These are phyloP conservation scores for Drosophila navojoa DNA, from an alignment of 1,140 invertebrate species.

Conservation along the genomic window DNA sequence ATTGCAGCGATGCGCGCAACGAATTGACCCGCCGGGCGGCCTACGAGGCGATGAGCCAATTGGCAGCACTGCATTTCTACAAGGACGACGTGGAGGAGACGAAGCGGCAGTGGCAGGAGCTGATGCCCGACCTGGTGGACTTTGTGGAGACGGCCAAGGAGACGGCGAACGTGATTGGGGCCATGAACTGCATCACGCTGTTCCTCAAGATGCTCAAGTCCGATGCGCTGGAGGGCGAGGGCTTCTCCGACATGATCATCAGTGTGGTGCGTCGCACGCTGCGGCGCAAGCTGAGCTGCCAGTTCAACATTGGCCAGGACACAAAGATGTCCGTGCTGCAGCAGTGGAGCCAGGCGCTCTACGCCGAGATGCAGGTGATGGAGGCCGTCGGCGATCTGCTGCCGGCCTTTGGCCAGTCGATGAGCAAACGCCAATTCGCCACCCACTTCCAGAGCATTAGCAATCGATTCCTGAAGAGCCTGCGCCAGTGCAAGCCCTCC, in stretches of 20 bases:
- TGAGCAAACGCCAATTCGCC: slow-evolving; percentile 22
- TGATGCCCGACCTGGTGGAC: slow-evolving; percentile 14
- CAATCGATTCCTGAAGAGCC: slow-evolving; percentile 5
- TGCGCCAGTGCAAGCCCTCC: background rate
- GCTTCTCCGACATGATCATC: slow-evolving; percentile 19
- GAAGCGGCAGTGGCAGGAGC: slow-evolving; percentile 1
- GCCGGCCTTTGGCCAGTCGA: slow-evolving; percentile 17
- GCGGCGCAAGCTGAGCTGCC: slow-evolving; percentile 29
- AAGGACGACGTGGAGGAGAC: slow-evolving; percentile 2
- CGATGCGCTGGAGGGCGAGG: slow-evolving; percentile 13
- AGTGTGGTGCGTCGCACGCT: slow-evolving; percentile 14
- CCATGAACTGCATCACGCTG: slow-evolving; percentile 8
- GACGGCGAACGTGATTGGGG: slow-evolving; percentile 7
- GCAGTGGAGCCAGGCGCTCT: slow-evolving; percentile 24
- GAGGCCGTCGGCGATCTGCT: slow-evolving; percentile 16
- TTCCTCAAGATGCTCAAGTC: slow-evolving; percentile 18
- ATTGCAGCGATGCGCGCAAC: background rate
- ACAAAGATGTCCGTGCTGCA: slow-evolving; percentile 10
- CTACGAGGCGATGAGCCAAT: slow-evolving; percentile 17
- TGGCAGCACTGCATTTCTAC: background rate
- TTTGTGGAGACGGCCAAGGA: slow-evolving; percentile 27
- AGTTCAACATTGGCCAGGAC: slow-evolving; percentile 20
- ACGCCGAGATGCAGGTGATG: slow-evolving; percentile 19
- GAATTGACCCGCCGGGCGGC: slow-evolving; percentile 10
- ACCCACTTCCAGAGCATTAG: slow-evolving; percentile 9